phyloP scores from a whole-genome alignment of 2,888 invertebrate species.

The Oligia fasciuncula region DNA sequence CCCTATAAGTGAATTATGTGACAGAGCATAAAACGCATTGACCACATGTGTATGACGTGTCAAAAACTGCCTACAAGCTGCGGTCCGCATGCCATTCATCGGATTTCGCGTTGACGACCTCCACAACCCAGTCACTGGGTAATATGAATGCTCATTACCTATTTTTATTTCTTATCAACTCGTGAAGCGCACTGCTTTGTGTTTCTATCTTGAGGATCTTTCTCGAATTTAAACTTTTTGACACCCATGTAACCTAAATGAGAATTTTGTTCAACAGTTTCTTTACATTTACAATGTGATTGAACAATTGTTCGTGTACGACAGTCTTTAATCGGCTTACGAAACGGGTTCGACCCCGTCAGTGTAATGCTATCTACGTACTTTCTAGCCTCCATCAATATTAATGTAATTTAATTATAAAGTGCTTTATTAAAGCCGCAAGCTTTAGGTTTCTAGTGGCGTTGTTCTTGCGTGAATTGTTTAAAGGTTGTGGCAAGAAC shows the following conservation, averaged over 20 bases:
- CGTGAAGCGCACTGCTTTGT: too few species aligned
- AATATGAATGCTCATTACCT: too few species aligned
- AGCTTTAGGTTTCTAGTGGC: constrained; percentile 49
- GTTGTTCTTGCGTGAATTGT: constrained; percentile 52
- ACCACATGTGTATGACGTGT: background rate
- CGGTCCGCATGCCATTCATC: too few species aligned
- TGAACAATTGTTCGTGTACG: constrained; percentile 25
- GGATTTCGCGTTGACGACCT: background rate
- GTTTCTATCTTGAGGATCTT: too few species aligned
- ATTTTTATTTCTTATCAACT: too few species aligned
- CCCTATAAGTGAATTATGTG: fast-evolving
- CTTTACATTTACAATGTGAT: too few species aligned
- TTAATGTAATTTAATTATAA: constrained; percentile 59
- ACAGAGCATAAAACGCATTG: too few species aligned
- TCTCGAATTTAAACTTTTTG: too few species aligned
- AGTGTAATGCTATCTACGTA: constrained; percentile 62
- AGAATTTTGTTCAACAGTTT: too few species aligned
- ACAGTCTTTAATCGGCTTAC: constrained; percentile 76
- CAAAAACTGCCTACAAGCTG: background rate
- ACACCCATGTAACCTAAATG: too few species aligned
- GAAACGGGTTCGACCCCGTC: constrained; percentile 66
- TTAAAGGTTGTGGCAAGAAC: constrained; percentile 30
- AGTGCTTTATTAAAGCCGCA: constrained; percentile 56
- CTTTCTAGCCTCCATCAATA: constrained; percentile 55
- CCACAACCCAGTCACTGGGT: too few species aligned